Evolutionary conservation across 2,797 vertebrate species (phyloP).

Genomic region (Oryzias sinensis): DNA sequence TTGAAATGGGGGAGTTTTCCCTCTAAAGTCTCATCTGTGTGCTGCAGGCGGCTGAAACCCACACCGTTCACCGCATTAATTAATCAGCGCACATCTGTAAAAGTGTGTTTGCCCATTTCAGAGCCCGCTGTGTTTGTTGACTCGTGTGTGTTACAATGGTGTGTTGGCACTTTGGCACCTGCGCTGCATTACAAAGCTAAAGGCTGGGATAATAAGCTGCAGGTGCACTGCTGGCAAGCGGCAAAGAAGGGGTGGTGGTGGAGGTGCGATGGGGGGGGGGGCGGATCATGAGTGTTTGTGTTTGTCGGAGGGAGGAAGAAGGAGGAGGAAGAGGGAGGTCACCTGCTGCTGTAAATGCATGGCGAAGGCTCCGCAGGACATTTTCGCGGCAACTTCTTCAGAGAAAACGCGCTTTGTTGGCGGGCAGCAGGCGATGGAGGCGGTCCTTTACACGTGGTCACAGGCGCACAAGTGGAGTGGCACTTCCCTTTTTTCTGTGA

Average conservation of each 20-base stretch:
- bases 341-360: conserved; percentile 67
- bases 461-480: conserved; percentile 39
- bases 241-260: not conserved
- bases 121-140: conserved; percentile 57
- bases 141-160: conserved; percentile 53
- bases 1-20: not conserved
- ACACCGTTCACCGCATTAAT: conserved; percentile 53
- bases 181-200: conserved; percentile 82
- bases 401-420: conserved; percentile 53
- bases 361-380: conserved; percentile 26
- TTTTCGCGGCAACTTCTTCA: conserved; percentile 20
- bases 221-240: conserved; percentile 79
- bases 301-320: conserved; percentile 15
- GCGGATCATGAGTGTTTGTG: conserved; percentile 29
- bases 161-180: conserved; percentile 81
- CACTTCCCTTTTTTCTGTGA: conserved; percentile 68
- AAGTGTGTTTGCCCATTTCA: conserved; percentile 50
- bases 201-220: conserved; percentile 85
- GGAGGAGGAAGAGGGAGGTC: conserved; percentile 32
- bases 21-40: conserved; percentile 19
- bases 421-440: conserved; percentile 33
- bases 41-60: not conserved
- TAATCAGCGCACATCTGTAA: conserved; percentile 72
- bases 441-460: too few relatives aligned
- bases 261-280: conserved; percentile 33